Evolutionary conservation across 2,113 vertebrate species (phyloP).

Genomic region (Echinops telfairi): DNA sequence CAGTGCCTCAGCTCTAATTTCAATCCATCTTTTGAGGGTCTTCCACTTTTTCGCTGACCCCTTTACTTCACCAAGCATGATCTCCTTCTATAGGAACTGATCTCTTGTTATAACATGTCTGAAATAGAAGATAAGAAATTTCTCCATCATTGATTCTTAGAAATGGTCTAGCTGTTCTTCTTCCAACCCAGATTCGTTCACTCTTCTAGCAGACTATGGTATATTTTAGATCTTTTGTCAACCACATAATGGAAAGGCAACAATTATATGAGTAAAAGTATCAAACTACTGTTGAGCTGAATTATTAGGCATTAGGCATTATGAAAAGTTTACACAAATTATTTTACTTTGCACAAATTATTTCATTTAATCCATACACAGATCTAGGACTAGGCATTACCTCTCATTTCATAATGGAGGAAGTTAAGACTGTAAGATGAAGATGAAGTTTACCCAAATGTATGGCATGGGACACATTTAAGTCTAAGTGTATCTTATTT

Average conservation of each 20-base stretch:
- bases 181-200: too few species aligned
- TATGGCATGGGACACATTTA: neutral
- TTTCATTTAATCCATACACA: neutral
- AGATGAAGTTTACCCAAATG: neutral
- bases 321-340: neutral
- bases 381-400: neutral
- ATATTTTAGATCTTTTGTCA: too few species aligned
- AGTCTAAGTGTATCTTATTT: neutral
- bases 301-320: neutral
- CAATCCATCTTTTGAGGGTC: too few species aligned
- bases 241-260: neutral
- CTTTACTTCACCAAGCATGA: too few species aligned
- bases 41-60: too few species aligned
- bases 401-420: neutral
- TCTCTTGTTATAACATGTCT: too few species aligned
- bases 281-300: neutral
- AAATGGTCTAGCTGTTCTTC: too few species aligned
- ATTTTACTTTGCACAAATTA: neutral
- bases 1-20: too few species aligned
- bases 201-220: too few species aligned
- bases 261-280: neutral
- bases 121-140: too few species aligned
- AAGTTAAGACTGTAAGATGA: neutral
- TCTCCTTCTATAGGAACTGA: too few species aligned
- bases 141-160: too few species aligned